Base-by-base conservation (phyloP, 1,140 invertebrate species). In the Apis florea region DNA sequence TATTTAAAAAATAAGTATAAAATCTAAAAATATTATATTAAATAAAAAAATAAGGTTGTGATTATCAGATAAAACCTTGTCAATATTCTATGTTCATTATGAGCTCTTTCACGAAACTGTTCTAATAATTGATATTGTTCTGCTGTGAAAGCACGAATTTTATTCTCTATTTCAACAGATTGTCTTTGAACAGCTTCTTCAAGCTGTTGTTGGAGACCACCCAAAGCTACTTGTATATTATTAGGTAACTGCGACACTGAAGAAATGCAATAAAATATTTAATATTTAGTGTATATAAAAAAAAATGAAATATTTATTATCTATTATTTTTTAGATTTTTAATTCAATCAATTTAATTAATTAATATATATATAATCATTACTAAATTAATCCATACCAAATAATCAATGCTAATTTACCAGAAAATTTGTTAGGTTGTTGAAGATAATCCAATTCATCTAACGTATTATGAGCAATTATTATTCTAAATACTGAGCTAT, bases 51-150 rank as follows among this genome's bases (percentile, higher is more conserved):
- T 54, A 49, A 53, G 26, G 53, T 31, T 49, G 51, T 51, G 6
- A 67, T 74, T 75, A 31, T 56, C 67, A 17, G 56, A 67, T 78
- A 68, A 83, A 82, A 94, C 94, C 91, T 93, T 78, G 89, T 91
- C 77, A 95, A 91, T 74, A 92, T 40, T 72, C 92, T 90, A 90
- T 95, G 93, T 87, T 95, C 95, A 47, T 89, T 92, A 79, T 94
- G 93, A 58, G 93, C 94, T 74, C 89, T 91, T 74, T 94, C 94
- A 49, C 93, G 91, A 83, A 94, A 93, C 53, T 92, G 87, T 72
- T 95, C 94, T 58, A 95, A 87, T 63, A 91, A 83, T 56, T 93
- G 90, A 92, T 94, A 94, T 80, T 95, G 94, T 74, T 95, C 90
- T 58, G 94, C 92, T 19, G 94, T 94, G 79, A 91, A 95, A 69